phyloP scores from a whole-genome alignment of 2,888 invertebrate species.

The Drosophila kanekoi region DNA sequence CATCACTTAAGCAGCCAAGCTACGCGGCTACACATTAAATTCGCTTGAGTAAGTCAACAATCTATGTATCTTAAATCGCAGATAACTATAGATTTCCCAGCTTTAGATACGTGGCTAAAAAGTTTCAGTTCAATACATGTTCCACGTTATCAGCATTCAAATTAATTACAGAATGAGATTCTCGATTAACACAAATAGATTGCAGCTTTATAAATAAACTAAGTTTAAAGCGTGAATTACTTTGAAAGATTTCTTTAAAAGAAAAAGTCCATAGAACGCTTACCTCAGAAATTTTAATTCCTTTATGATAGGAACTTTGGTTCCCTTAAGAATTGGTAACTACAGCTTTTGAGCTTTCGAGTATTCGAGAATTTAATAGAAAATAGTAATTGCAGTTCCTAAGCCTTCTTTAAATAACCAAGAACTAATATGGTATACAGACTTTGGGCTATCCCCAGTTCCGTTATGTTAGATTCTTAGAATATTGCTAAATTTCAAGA shows the following conservation, averaged over 20 bases:
- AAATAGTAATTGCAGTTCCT: too few relatives aligned
- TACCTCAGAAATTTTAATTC: too few relatives aligned
- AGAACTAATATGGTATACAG: too few relatives aligned
- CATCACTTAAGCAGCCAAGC: slow-evolving; percentile 38
- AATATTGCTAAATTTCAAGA: slow-evolving; percentile 22
- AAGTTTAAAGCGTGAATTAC: too few relatives aligned
- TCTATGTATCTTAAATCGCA: not conserved
- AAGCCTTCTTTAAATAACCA: too few relatives aligned
- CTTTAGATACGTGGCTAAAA: slow-evolving; percentile 26
- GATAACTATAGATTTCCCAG: slow-evolving; percentile 10
- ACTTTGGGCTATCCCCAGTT: not conserved
- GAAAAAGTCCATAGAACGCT: too few relatives aligned
- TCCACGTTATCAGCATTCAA: slow-evolving; percentile 14
- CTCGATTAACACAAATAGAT: slow-evolving; percentile 22
- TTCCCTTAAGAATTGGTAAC: too few relatives aligned
- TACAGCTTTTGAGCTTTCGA: too few relatives aligned
- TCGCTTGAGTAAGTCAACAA: slow-evolving; percentile 68
- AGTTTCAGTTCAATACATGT: slow-evolving; percentile 3
- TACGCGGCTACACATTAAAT: slow-evolving; percentile 59
- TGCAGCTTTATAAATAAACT: slow-evolving; percentile 27
- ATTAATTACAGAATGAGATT: slow-evolving; percentile 18
- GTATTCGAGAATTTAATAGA: too few relatives aligned
- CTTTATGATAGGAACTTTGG: too few relatives aligned
- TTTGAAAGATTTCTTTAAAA: not conserved
- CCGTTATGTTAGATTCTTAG: slow-evolving; percentile 23